Conservation (phyloP, 2,797 vertebrate genomes). For the Synanceia verrucosa region DNA sequence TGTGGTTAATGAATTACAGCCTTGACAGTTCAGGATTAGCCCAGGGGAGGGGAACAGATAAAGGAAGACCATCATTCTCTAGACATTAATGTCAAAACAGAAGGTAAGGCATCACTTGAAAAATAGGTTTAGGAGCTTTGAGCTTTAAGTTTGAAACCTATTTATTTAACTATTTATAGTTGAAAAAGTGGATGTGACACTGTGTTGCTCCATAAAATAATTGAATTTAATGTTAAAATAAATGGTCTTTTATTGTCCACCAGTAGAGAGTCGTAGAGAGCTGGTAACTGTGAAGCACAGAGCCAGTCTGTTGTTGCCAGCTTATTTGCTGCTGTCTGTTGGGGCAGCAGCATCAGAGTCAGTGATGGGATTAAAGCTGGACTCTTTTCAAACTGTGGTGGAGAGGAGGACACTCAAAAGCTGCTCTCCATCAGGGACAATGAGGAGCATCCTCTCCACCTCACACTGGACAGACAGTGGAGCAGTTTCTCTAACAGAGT, state of each 20-base stretch:
- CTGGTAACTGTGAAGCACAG: background rate
- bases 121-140: background rate
- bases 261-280: background rate
- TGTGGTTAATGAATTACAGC: conserved; percentile 69
- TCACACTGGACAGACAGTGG: too few species aligned
- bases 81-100: conserved; percentile 25
- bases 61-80: conserved; percentile 43
- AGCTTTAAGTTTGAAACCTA: background rate
- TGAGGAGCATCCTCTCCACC: too few species aligned
- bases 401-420: too few species aligned
- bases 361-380: too few species aligned
- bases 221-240: too few species aligned
- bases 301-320: too few species aligned
- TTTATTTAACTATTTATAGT: background rate
- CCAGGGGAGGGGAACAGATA: conserved; percentile 54
- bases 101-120: background rate
- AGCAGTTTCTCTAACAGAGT: too few species aligned
- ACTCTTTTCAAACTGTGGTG: too few species aligned
- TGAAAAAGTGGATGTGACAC: background rate
- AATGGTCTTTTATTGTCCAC: background rate
- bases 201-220: background rate
- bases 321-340: too few species aligned
- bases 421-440: too few species aligned
- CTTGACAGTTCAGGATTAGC: conserved; percentile 63
- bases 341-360: too few species aligned